Percentiles rank a stretch among this genome's conserved stretches.
Conservation (phyloP, 2,888 invertebrate species). For the Pachycephus smyrnensis region DNA sequence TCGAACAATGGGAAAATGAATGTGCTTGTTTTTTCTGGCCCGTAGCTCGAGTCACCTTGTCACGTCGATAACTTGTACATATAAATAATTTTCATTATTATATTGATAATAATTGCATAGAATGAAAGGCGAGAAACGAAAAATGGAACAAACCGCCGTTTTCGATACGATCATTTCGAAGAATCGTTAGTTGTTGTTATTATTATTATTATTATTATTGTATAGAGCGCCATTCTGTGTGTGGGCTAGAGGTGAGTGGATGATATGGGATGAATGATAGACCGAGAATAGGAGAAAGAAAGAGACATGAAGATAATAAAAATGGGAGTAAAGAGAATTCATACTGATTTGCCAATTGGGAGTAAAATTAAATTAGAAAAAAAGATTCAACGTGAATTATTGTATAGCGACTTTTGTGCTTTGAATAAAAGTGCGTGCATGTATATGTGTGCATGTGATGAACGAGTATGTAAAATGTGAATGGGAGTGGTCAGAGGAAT, state of each 20-base stretch:
- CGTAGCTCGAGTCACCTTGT: constrained; percentile 25
- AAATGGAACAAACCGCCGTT: not conserved
- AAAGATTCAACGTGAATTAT: not conserved
- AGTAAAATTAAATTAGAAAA: not conserved
- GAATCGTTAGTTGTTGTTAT: not conserved
- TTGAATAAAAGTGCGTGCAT: not conserved
- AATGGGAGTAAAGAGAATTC: not conserved
- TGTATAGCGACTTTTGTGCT: not conserved
- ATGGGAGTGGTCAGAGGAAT: not conserved
- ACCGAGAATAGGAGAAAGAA: not conserved
- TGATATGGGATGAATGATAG: not conserved
- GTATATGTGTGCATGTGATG: not conserved
- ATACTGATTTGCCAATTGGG: not conserved
- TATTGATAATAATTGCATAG: not conserved
- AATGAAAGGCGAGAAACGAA: not conserved
- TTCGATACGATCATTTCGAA: constrained; percentile 14
- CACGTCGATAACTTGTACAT: constrained; percentile 5
- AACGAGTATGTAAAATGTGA: not conserved
- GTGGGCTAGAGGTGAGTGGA: not conserved
- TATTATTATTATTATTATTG: not conserved
- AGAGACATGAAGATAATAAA: not conserved
- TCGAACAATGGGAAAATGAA: constrained; percentile 15
- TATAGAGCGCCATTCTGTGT: not conserved
- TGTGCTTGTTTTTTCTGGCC: constrained; percentile 9
- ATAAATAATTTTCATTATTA: not conserved